phyloP scores from a whole-genome alignment of 2,888 invertebrate genomes.

The Agrochola circellaris region DNA sequence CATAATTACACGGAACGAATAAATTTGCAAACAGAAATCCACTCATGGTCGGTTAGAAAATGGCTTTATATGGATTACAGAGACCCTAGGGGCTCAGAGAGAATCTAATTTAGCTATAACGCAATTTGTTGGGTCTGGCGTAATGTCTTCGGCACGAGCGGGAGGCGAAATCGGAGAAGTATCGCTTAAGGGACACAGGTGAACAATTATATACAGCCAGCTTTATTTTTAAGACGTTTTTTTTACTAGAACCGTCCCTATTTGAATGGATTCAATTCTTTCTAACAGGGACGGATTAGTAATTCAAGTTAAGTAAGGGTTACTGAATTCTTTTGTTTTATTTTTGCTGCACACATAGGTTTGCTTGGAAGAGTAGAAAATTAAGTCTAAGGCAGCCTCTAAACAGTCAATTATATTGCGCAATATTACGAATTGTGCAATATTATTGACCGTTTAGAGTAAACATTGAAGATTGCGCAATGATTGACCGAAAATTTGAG shows the following conservation, averaged over 20 bases:
- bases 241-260: constrained; percentile 32
- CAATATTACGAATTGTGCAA: too few relatives aligned
- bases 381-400: too few relatives aligned
- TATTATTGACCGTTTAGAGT: too few relatives aligned
- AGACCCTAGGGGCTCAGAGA: constrained; percentile 71
- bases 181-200: constrained; percentile 67
- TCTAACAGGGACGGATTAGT: constrained; percentile 12
- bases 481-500: too few relatives aligned
- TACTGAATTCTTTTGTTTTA: constrained; percentile 30
- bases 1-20: constrained; percentile 43
- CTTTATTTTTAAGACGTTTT: constrained; percentile 48
- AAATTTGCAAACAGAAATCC: constrained; percentile 69
- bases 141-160: constrained; percentile 62
- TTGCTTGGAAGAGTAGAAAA: background rate
- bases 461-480: too few relatives aligned
- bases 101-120: constrained; percentile 84
- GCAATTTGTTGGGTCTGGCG: constrained; percentile 76
- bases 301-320: constrained; percentile 40
- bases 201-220: constrained; percentile 63
- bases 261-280: constrained; percentile 34
- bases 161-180: constrained; percentile 55
- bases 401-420: too few relatives aligned
- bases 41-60: constrained; percentile 68
- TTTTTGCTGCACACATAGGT: background rate
- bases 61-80: constrained; percentile 73